Evolutionary conservation across 2,113 vertebrate genomes (phyloP).

Genomic region (Chauna torquata): DNA sequence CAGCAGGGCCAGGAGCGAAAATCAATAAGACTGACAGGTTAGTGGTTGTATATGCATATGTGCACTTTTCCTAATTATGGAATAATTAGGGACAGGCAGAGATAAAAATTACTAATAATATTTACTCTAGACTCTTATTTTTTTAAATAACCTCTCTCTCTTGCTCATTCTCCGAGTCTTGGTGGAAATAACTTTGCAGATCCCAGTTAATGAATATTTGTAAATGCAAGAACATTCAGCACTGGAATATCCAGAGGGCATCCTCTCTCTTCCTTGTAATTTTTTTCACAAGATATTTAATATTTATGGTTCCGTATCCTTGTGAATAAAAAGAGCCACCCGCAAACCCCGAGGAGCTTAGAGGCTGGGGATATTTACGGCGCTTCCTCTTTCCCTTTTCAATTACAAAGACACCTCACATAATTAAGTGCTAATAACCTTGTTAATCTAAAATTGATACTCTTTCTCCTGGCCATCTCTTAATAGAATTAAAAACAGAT

Average conservation of each 20-base stretch:
- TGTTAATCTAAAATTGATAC: constrained; percentile 74
- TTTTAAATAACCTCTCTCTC: constrained; percentile 3
- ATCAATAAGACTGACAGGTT: background rate
- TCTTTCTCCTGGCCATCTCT: constrained; percentile 67
- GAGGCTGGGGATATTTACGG: constrained; percentile 46
- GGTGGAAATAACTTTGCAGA: constrained; percentile 24
- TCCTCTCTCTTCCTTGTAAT: constrained; percentile 9
- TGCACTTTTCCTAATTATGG: constrained; percentile 25
- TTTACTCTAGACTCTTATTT: constrained; percentile 16
- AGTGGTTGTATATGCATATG: constrained; percentile 11
- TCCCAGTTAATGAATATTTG: constrained; percentile 65
- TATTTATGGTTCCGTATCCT: constrained; percentile 54
- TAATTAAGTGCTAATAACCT: constrained; percentile 77
- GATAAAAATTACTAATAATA: constrained; percentile 62
- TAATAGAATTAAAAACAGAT: constrained; percentile 70
- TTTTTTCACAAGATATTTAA: constrained; percentile 26
- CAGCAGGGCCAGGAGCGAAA: background rate
- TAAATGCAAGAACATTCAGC: constrained; percentile 35
- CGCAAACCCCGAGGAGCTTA: constrained; percentile 36
- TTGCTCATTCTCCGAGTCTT: background rate
- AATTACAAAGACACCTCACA: constrained; percentile 69
- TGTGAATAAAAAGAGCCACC: background rate
- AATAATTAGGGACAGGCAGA: constrained; percentile 22
- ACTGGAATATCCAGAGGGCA: constrained; percentile 15
- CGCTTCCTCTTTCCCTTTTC: constrained; percentile 61